These are phyloP conservation scores for Agrilus planipennis DNA, from an alignment of 1,140 invertebrate genomes.

Conservation along the genomic window DNA sequence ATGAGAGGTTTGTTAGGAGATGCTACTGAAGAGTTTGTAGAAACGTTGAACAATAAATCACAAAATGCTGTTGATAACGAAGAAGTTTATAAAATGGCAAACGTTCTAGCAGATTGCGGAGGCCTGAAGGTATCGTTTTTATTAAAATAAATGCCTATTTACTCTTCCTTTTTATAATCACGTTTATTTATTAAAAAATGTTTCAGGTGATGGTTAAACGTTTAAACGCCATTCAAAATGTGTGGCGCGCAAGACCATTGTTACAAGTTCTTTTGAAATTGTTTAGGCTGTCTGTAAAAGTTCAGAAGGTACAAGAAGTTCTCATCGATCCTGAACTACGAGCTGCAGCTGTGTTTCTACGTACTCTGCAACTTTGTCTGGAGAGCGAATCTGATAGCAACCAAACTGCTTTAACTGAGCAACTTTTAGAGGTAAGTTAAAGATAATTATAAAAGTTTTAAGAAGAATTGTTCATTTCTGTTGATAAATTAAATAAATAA, in stretches of 20 bases:
- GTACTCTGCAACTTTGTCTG: constrained; percentile 54
- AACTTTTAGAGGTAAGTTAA: constrained; percentile 55
- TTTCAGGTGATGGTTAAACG: constrained; percentile 61
- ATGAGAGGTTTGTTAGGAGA: constrained; percentile 95
- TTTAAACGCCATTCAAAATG: constrained; percentile 53
- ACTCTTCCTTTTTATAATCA: neutral
- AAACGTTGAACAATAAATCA: constrained; percentile 79
- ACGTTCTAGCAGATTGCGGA: constrained; percentile 65
- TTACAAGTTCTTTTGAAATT: constrained; percentile 77
- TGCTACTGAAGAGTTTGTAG: constrained; percentile 97
- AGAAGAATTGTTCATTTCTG: too few species aligned
- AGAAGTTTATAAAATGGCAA: constrained; percentile 74
- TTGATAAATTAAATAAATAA: too few species aligned
- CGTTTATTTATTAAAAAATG: constrained; percentile 36
- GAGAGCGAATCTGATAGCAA: constrained; percentile 48
- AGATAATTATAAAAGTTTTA: neutral
- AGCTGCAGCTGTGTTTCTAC: constrained; percentile 55
- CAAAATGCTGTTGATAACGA: constrained; percentile 90
- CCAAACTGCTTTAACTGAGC: constrained; percentile 65
- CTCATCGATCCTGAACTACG: constrained; percentile 54
- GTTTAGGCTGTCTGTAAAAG: constrained; percentile 72
- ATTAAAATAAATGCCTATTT: too few species aligned
- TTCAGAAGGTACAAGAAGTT: constrained; percentile 56
- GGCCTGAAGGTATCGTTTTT: constrained; percentile 61
- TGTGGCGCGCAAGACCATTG: constrained; percentile 61